Base-by-base conservation (phyloP, 2,113 vertebrate species). In the Xyliphius kryptos region DNA sequence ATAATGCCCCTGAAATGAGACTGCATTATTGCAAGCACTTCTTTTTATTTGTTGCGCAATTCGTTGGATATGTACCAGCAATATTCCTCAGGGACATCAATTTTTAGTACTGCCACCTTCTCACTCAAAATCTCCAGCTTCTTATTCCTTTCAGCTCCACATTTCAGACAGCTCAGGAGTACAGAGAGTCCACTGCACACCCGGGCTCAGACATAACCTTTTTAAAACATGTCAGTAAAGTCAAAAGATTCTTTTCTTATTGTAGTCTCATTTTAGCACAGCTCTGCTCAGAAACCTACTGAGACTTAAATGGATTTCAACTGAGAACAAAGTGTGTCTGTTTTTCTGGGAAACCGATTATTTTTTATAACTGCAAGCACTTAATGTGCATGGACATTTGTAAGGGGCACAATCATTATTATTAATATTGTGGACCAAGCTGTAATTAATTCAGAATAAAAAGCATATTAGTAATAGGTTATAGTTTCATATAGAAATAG, bases 51-150 rank as follows among this genome's bases (percentile, higher is more conserved):
- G 9, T 53, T 53, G 9, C 26, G 26, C 26, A 54, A 15, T 10
- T 53, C 2, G 15, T n/a, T 36, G 8, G 21, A 32, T 1, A 22
- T 14, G 2, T 26, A n/a, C 13, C 16, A 1, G 2, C 17, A 50
- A 54, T 16, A 10, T 36, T 56, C 16, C 17, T 56, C 36, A 19
- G 54, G 5, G 16, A 56, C 12, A 13, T 8, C 20, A 2, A 14
- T 21, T 37, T 55, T 32, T 60, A 50, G 26, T 38, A 40, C 47
- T 22, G 22, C 19, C 44, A 20, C 22, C 26, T 64, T 49, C 61
- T 55, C n/a, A 13, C 2, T 38, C 4, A 40, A 56, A 1, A 19
- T 10, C 2, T 40, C 54, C 16, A 40, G 16, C 9, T 38, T 56
- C 19, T 38, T 7, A 38, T 56, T 56, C 14, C 1, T 16, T 32